Evolutionary conservation across 2,113 vertebrate genomes (phyloP).

Genomic region (Coptodon rendalli): DNA sequence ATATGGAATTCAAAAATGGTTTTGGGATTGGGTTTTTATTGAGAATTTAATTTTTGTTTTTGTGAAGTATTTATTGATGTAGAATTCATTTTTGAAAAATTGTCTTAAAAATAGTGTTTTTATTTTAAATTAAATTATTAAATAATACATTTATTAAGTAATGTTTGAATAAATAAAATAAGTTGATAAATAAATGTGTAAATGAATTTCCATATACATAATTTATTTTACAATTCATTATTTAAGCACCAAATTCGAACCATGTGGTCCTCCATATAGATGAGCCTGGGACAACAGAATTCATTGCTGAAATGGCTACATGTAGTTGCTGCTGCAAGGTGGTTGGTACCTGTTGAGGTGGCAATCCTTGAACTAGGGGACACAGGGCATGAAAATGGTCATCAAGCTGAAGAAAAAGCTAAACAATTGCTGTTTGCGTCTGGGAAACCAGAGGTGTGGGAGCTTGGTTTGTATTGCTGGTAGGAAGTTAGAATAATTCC

Average conservation of each 20-base stretch:
- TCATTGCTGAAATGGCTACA: neutral
- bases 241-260: neutral
- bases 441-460: neutral
- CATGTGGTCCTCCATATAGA: neutral
- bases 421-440: neutral
- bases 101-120: neutral
- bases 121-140: neutral
- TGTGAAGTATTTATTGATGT: neutral
- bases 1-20: neutral
- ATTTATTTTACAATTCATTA: neutral
- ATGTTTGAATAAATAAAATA: neutral
- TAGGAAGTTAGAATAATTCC: neutral
- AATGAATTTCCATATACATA: neutral
- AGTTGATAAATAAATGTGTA: neutral
- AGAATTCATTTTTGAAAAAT: neutral
- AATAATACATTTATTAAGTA: neutral
- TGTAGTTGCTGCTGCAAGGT: neutral
- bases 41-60: neutral
- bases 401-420: neutral
- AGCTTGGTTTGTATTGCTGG: neutral
- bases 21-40: neutral
- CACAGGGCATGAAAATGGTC: neutral
- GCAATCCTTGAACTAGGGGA: neutral
- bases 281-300: neutral
- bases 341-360: neutral